phyloP scores from a whole-genome alignment of 1,140 invertebrate genomes.

The Anastatus disparis region DNA sequence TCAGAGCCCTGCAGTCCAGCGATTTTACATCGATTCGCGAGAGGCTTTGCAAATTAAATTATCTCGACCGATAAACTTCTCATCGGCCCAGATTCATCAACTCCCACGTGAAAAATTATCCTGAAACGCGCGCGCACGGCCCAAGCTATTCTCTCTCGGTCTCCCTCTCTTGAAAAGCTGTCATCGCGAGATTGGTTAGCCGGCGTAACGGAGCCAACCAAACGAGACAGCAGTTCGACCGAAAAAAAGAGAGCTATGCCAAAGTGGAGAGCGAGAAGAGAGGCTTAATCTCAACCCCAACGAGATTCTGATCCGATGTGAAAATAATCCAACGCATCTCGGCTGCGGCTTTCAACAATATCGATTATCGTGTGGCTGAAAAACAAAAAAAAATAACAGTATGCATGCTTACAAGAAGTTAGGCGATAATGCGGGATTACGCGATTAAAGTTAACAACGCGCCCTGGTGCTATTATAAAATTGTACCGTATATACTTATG shows the following conservation, averaged over 20 bases:
- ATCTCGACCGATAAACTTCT: slow-evolving; percentile 2
- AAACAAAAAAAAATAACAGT: slow-evolving; percentile 27
- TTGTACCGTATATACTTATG: background rate
- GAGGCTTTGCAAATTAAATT: slow-evolving; percentile 30
- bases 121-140: background rate
- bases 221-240: background rate
- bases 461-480: background rate
- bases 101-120: slow-evolving; percentile 10
- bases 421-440: slow-evolving; percentile 30
- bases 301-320: slow-evolving; percentile 15
- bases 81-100: slow-evolving; percentile 6
- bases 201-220: background rate
- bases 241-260: background rate
- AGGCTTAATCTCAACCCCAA: slow-evolving; percentile 16
- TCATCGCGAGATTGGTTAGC: background rate
- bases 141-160: background rate
- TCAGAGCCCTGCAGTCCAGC: background rate
- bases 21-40: slow-evolving; percentile 22
- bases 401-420: background rate
- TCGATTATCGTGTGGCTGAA: slow-evolving; percentile 18
- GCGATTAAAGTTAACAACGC: slow-evolving; percentile 13
- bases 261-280: background rate
- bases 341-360: background rate
- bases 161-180: background rate
- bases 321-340: slow-evolving; percentile 15